Evolutionary conservation across 2,113 vertebrate genomes (phyloP).

Genomic region (Anoura caudifer): DNA sequence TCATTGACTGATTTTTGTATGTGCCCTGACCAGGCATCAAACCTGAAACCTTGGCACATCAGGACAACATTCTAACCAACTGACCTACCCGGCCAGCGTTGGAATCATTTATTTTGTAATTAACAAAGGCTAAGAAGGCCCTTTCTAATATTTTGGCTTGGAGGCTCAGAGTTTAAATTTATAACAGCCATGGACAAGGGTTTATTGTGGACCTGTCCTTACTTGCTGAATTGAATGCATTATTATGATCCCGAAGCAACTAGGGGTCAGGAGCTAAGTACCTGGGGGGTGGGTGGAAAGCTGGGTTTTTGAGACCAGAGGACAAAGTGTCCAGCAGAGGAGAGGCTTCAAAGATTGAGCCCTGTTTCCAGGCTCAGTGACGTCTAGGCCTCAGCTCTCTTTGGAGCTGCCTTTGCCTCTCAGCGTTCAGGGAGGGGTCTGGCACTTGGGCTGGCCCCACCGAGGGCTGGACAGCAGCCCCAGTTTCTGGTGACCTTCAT

Average conservation of each 20-base stretch:
- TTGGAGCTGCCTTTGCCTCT: not conserved
- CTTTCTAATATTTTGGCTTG: slow-evolving; percentile 52
- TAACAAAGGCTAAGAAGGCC: slow-evolving; percentile 60
- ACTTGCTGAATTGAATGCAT: slow-evolving; percentile 53
- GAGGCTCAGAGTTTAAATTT: slow-evolving; percentile 37
- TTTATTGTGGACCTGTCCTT: slow-evolving; percentile 52
- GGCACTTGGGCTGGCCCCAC: slow-evolving; percentile 39
- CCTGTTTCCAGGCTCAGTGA: slow-evolving; percentile 26
- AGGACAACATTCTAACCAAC: no score
- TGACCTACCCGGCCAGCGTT: not conserved
- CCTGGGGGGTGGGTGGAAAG: slow-evolving; percentile 31
- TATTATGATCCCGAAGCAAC: slow-evolving; percentile 26
- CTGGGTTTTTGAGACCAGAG: slow-evolving; percentile 37
- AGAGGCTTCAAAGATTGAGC: slow-evolving; percentile 1
- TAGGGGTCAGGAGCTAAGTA: slow-evolving; percentile 50
- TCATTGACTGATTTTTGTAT: no score
- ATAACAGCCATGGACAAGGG: not conserved
- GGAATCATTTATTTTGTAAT: slow-evolving; percentile 63
- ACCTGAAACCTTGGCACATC: no score
- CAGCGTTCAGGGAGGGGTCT: slow-evolving; percentile 51
- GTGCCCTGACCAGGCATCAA: no score
- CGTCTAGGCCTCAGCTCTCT: slow-evolving; percentile 27
- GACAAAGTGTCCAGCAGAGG: slow-evolving; percentile 30
- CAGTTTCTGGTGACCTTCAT: slow-evolving; percentile 53
- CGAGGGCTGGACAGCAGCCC: slow-evolving; percentile 55